A percentile compares a stretch with the other conserved stretches of the same genome.
These are phyloP conservation scores for Yponomeuta plumbellus DNA, from an alignment of 2,888 invertebrate species.

Conservation along the genomic window DNA sequence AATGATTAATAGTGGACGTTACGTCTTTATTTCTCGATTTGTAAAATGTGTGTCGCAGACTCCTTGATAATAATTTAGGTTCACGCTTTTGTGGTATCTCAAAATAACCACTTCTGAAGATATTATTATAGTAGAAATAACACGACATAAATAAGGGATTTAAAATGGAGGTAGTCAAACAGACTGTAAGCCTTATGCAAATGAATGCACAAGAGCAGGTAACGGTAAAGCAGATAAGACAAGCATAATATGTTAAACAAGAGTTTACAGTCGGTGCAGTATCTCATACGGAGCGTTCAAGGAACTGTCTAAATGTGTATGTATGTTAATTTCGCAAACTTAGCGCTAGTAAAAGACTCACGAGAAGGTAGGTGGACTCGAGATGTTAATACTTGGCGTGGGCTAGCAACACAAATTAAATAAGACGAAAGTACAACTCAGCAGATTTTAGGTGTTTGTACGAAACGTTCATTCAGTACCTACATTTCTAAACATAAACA, in stretches of 20 bases:
- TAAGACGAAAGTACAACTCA: conserved; percentile 7
- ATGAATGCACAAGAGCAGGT: not conserved
- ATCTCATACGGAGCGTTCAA: not conserved
- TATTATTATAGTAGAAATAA: not conserved
- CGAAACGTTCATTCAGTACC: too few relatives aligned
- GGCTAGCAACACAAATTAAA: not conserved
- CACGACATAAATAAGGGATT: not conserved
- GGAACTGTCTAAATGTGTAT: not conserved
- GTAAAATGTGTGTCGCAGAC: too few relatives aligned
- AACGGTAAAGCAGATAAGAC: not conserved
- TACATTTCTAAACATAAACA: too few relatives aligned
- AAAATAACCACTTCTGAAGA: not conserved
- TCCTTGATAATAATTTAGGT: too few relatives aligned
- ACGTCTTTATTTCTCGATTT: conserved; percentile 27
- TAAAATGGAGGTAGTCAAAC: not conserved
- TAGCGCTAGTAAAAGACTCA: not conserved
- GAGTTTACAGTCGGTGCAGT: not conserved
- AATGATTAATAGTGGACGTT: not conserved
- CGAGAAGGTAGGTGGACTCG: not conserved
- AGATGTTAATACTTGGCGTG: conserved; percentile 4
- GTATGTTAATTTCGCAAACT: conserved; percentile 9
- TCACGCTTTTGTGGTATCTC: not conserved
- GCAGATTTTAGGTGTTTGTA: not conserved
- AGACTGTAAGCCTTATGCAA: conserved; percentile 5
- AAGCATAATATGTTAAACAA: conserved; percentile 5